Conservation (phyloP, 2,113 vertebrate species). For the Pimephales promelas region DNA sequence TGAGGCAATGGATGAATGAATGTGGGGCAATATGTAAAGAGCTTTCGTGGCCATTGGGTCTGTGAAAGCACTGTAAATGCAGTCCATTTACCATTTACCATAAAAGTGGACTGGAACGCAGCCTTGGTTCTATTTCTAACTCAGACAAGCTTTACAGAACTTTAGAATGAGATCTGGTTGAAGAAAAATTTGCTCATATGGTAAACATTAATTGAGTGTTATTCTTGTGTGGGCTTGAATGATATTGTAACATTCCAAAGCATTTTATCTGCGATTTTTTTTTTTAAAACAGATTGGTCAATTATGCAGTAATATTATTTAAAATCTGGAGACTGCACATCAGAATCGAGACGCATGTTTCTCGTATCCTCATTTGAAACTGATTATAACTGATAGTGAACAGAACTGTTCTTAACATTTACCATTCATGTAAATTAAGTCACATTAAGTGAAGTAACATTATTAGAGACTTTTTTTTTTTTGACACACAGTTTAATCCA, state of each 20-base stretch:
- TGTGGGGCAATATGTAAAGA: no score
- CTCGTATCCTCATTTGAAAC: not conserved
- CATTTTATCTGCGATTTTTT: not conserved
- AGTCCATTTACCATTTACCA: no score
- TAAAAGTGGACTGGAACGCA: no score
- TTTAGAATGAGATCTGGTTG: not conserved
- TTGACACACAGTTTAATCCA: not conserved
- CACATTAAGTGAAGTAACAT: not conserved
- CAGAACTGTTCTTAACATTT: no score
- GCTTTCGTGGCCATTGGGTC: no score
- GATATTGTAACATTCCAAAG: not conserved
- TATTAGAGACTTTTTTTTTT: not conserved
- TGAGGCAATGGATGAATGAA: no score
- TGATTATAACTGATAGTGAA: not conserved
- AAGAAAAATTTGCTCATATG: not conserved
- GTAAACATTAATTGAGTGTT: not conserved
- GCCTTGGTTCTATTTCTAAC: not conserved
- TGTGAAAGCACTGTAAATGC: no score
- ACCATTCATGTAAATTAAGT: no score
- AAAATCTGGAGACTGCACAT: not conserved
- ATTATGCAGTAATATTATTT: not conserved
- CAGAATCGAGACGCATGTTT: not conserved
- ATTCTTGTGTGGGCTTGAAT: not conserved
- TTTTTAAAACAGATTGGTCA: not conserved
- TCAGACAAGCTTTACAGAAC: not conserved